Evolutionary conservation across 1,140 invertebrate species (phyloP).

Genomic region (Asbolus verrucosus): DNA sequence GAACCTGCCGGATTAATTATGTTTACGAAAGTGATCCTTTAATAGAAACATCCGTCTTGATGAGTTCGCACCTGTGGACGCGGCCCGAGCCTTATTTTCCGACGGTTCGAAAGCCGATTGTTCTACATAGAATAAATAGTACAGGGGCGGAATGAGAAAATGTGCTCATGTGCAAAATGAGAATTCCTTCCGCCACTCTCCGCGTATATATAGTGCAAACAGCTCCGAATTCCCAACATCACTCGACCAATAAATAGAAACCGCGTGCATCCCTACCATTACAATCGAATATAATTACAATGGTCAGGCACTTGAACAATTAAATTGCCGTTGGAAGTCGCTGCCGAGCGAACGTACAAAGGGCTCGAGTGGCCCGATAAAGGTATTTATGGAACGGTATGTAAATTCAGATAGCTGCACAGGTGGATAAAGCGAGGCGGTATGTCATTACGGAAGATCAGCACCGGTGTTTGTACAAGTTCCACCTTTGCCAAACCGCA

Average conservation of each 20-base stretch:
- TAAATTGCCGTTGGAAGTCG: constrained; percentile 32
- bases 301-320: constrained; percentile 38
- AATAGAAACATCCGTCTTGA: constrained; percentile 42
- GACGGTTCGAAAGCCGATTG: too few relatives aligned
- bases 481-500: constrained; percentile 3
- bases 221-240: constrained; percentile 19
- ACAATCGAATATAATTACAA: constrained; percentile 41
- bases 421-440: constrained; percentile 35
- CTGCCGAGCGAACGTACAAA: constrained; percentile 6
- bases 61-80: constrained; percentile 28
- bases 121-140: background rate
- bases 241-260: constrained; percentile 10
- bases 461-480: too few relatives aligned
- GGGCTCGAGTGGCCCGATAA: constrained; percentile 24
- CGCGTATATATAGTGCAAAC: constrained; percentile 19
- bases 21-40: constrained; percentile 37
- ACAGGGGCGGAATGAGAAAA: constrained; percentile 31
- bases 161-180: constrained; percentile 43
- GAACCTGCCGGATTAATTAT: constrained; percentile 34
- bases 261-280: background rate
- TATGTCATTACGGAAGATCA: constrained; percentile 45
- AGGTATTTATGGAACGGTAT: constrained; percentile 39
- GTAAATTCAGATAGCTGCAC: constrained; percentile 32
- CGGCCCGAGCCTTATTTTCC: background rate
- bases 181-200: constrained; percentile 36